Base-by-base conservation (phyloP, 2,888 invertebrate genomes). In the Hemicrepidius hirtus region DNA sequence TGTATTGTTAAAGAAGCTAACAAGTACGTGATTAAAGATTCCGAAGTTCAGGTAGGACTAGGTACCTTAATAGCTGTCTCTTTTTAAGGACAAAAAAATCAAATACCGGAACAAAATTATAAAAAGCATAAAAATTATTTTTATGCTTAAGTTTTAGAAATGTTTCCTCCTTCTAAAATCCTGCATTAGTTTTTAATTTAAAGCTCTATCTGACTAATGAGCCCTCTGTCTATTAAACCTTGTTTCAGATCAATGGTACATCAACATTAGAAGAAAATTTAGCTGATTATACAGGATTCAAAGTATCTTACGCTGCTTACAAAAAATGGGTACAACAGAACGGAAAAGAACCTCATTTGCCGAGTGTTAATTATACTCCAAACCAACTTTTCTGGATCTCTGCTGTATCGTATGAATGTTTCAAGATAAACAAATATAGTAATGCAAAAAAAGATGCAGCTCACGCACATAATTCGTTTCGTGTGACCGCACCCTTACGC, bases 231-330 rank as follows among this genome's bases (percentile, higher is more conserved):
- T n/a, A n/a, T n/a, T n/a, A n/a, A n/a, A n/a, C n/a, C n/a, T n/a
- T n/a, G n/a, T 82, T 85, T 2, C 82, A 95, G 95, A 83, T 96
- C 53, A 95, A 96, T 81, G 96, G 96, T 59, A 92, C 94, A 65
- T 93, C 93, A 80, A 95, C 95, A 0, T 93, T 95, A 84, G 95
- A 95, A n/a, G 97, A 97, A 84, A 97, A 97, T 84, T 94, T 97
- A 63, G 96, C 97, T 0, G 97, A 97, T 83, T 96, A 96, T 82
- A 95, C 95, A 0, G 97, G 97, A 0, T 91, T 96, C 73, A 95
- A 95, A 82, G 92, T 95, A 81, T 95, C 97, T 0, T 97, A 96
- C 84, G 89, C 90, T 76, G 96, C 95, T 0, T 95, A 96, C 84
- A 88, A 91, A 60, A 89, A 90, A 5, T 95, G 94, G 94, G 90